Conservation (phyloP, 1,140 invertebrate genomes). For the Saccostrea cuccullata region DNA sequence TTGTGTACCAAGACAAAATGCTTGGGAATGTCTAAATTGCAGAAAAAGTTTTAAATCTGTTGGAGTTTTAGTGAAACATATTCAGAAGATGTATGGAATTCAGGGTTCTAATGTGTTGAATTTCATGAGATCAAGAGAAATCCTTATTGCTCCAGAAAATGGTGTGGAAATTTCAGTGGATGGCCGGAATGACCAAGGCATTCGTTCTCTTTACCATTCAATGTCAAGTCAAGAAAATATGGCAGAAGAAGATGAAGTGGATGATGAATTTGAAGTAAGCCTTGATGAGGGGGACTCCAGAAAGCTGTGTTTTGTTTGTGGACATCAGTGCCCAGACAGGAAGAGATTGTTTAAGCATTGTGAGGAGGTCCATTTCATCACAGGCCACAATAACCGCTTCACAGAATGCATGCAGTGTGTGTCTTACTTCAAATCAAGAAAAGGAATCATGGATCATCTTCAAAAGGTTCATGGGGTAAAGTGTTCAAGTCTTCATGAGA, state of each 20-base stretch:
- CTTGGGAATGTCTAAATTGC: conserved; percentile 36
- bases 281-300: background rate
- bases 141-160: conserved; percentile 24
- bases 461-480: background rate
- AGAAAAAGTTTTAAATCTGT: conserved; percentile 31
- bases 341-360: conserved; percentile 18
- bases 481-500: background rate
- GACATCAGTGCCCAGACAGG: background rate
- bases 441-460: conserved; percentile 17
- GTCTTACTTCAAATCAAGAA: conserved; percentile 21
- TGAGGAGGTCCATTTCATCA: conserved; percentile 19
- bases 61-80: conserved; percentile 19
- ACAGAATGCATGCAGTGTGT: conserved; percentile 29
- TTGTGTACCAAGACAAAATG: conserved; percentile 19
- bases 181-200: conserved; percentile 19
- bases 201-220: background rate
- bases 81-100: conserved; percentile 13
- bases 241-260: background rate
- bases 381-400: conserved; percentile 18
- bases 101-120: background rate
- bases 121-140: conserved; percentile 15
- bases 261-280: no score
- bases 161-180: background rate
- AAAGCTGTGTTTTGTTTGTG: conserved; percentile 32
- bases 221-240: background rate